Evolutionary conservation across 2,797 vertebrate species (phyloP).

Genomic region (Spatula versicolor): DNA sequence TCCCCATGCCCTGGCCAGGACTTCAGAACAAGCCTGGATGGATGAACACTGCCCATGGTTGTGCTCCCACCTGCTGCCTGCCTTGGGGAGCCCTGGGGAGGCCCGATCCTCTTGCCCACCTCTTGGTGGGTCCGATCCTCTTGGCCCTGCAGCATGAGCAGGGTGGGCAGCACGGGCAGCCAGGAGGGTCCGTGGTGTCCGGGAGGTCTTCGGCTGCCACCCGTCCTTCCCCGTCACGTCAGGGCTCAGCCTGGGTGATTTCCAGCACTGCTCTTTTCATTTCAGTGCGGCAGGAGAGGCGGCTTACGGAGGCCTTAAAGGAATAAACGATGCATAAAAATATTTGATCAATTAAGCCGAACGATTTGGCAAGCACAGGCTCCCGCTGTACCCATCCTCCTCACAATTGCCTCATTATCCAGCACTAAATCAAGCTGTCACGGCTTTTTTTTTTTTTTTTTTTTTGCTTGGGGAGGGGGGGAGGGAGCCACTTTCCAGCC

Average conservation of each 20-base stretch:
- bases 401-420: conserved; percentile 49
- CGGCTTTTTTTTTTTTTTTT: neutral
- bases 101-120: fast-evolving
- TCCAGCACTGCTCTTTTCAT: conserved; percentile 24
- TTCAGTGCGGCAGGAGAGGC: neutral
- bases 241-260: neutral
- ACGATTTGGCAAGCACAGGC: conserved; percentile 26
- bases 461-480: neutral
- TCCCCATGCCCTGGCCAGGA: fast-evolving
- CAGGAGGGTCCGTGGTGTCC: neutral
- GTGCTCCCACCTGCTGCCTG: neutral
- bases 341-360: conserved; percentile 69
- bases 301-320: conserved; percentile 44
- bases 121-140: too few relatives aligned
- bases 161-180: neutral
- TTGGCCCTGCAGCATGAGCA: neutral
- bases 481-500: neutral
- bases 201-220: neutral
- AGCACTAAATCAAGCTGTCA: conserved; percentile 59
- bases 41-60: neutral
- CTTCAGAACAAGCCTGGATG: neutral
- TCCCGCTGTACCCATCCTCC: conserved; percentile 46
- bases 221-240: neutral
- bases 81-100: neutral
- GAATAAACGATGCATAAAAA: conserved; percentile 60